Percentiles rank a stretch among this genome's conserved stretches.
Conservation (phyloP, 2,888 invertebrate species). For the Dorcus parallelipipedus region DNA sequence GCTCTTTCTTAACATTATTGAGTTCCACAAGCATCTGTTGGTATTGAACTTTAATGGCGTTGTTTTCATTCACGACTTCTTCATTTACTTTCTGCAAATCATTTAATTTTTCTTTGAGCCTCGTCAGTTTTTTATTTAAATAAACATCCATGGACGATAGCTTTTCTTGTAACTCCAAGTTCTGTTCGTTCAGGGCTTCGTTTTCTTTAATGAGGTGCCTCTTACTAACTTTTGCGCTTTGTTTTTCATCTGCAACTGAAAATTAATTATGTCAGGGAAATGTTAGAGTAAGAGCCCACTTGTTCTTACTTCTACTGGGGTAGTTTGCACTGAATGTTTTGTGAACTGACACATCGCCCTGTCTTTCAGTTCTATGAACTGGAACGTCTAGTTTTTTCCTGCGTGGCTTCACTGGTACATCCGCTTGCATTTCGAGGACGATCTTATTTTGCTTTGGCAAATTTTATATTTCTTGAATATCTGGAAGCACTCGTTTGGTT, state of each 20-base stretch:
- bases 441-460: background rate
- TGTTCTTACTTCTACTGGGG: conserved; percentile 4
- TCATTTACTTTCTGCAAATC: conserved; percentile 60
- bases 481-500: conserved; percentile 25
- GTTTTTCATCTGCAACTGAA: conserved; percentile 1
- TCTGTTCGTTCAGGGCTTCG: conserved; percentile 52
- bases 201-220: conserved; percentile 52
- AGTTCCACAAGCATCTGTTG: conserved; percentile 52
- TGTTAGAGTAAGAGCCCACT: too few species aligned
- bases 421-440: conserved; percentile 4
- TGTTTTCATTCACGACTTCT: conserved; percentile 61
- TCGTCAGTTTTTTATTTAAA: conserved; percentile 59
- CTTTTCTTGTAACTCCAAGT: conserved; percentile 53
- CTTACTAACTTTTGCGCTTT: conserved; percentile 29
- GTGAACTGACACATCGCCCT: conserved; percentile 6
- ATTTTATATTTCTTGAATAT: conserved; percentile 22
- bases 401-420: conserved; percentile 32
- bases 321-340: conserved; percentile 16
- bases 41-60: conserved; percentile 53
- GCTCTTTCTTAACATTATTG: conserved; percentile 53
- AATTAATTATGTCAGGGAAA: too few species aligned
- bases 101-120: conserved; percentile 60
- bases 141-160: conserved; percentile 50
- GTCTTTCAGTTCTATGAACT: conserved; percentile 30
- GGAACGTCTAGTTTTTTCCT: conserved; percentile 38